Evolutionary conservation across 2,797 vertebrate species (phyloP), one percentile per base, ranked within the genome.

Genomic region (Lycodopsis pacificus): DNA sequence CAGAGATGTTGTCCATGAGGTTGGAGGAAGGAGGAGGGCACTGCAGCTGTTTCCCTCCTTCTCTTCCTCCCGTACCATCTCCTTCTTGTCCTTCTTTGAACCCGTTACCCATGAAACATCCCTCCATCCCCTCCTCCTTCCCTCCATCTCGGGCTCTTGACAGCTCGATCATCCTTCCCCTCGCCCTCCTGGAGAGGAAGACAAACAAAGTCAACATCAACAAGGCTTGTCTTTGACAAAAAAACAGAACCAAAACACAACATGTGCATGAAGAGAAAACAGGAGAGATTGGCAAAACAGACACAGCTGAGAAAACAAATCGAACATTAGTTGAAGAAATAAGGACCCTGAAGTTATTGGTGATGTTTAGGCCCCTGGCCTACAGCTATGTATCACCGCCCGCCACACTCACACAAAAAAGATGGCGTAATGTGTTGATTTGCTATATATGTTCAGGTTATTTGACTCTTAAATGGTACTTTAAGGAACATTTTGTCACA

Each of bases 1-100:
- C 97, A 0, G 96, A 94, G 5, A 98, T 93, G n/a, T 95, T 96
- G 79, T 99, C 98, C 90, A 97, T 92, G 85, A 96, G 91, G 0
- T 94, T 95, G 1, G 93, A 79, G 59, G 90, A 70, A 27, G 84
- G 83, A 64, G 79, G 57, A 46, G 68, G 64, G 38, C 67, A 67
- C 30, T 84, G 76, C 76, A 83, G 56, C 68, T 79, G 90, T 77
- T 92, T 92, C 89, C 86, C 63, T 58, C 61, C 71, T 20, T 8
- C 65, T 56, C 30, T 5, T 32, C 5, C 53, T 56, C 25, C 51
- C 13, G 5, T 25, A 59, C n/a, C 64, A 36, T 61, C 86, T 71
- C 70, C 76, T 38, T 58, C 80, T 74, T 78, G 65, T 74, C 63
- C 76, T 71, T 7, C 94, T 71, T 69, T 88, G 58, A 86, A 86